Evolutionary conservation across 2,797 vertebrate species (phyloP).

Genomic region (Chaenodraco wilsoni): DNA sequence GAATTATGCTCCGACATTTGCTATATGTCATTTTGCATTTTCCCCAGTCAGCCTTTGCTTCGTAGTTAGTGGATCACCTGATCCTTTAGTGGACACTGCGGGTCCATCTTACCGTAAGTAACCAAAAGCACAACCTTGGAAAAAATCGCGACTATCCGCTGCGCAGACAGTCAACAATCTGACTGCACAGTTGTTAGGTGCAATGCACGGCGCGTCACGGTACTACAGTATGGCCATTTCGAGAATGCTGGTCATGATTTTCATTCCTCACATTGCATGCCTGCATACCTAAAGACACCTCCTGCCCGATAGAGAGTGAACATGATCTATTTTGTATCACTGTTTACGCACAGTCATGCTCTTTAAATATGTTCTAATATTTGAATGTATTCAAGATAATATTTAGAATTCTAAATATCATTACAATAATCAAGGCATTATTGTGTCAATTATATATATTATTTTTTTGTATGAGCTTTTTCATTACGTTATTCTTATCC

Average conservation of each 20-base stretch:
- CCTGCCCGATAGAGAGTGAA: conserved; percentile 17
- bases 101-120: conserved; percentile 92
- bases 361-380: not conserved
- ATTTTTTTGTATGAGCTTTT: not conserved
- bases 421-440: not conserved
- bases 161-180: conserved; percentile 54
- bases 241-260: conserved; percentile 70
- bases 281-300: conserved; percentile 53
- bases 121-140: conserved; percentile 74
- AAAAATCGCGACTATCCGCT: conserved; percentile 47
- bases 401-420: not conserved
- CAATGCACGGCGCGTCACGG: conserved; percentile 68
- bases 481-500: not conserved
- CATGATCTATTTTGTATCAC: conserved; percentile 21
- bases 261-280: conserved; percentile 75
- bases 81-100: conserved; percentile 85
- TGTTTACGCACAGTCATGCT: not conserved
- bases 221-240: conserved; percentile 76
- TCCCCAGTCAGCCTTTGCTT: conserved; percentile 77
- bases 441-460: not conserved
- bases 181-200: conserved; percentile 67
- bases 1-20: conserved; percentile 86
- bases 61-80: conserved; percentile 88
- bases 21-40: conserved; percentile 91
- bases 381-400: not conserved